Base-by-base conservation (phyloP, 2,113 vertebrate species). In the Silurus asotus region DNA sequence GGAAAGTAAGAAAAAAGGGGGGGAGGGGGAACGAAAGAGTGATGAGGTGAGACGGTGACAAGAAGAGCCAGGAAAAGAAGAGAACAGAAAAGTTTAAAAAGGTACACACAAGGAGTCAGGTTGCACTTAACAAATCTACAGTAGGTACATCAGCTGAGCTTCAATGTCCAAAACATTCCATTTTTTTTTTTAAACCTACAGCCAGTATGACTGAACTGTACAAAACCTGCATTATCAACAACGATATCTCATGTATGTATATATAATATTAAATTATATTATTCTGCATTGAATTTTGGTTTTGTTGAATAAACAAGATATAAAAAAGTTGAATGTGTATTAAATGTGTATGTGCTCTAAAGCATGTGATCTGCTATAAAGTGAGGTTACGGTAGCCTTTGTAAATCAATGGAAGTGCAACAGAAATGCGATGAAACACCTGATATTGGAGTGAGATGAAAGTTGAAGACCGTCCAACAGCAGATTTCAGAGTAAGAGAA, bases 1-100 rank as follows among this genome's bases (percentile, higher is more conserved):
- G 92, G 88, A 93, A 94, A 89, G 91, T 92, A 93, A 90, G 85
- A 86, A 86, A 90, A 87, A 94, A 72, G 19, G 89, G 83, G 93
- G 9, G 4, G 92, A 93, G 92, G 9, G 37, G 19, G 92, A 91
- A 92, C 92, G 90, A 92, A 89, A 92, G 87, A 94, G 93, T 86
- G 81, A 89, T 93, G 91, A 93, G 81, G 91, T 93, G 93, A 94
- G 93, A 94, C 90, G 93, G 92, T 81, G 79, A 88, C 86, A 89
- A 83, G 85, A 88, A 91, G 87, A 87, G 81, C 89, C 85, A 58
- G 88, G 80, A 86, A 89, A 89, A 90, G 88, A 90, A 89, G 87
- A 90, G 87, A 88, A 90, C 89, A 90, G 89, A 90, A 90, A 89
- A 78, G 87, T 64, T 91, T 90, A 87, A 61, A 91, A 87, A 92